These are phyloP conservation scores for Onychomys leucogaster DNA, from an alignment of 2,797 vertebrate species.

Conservation along the genomic window DNA sequence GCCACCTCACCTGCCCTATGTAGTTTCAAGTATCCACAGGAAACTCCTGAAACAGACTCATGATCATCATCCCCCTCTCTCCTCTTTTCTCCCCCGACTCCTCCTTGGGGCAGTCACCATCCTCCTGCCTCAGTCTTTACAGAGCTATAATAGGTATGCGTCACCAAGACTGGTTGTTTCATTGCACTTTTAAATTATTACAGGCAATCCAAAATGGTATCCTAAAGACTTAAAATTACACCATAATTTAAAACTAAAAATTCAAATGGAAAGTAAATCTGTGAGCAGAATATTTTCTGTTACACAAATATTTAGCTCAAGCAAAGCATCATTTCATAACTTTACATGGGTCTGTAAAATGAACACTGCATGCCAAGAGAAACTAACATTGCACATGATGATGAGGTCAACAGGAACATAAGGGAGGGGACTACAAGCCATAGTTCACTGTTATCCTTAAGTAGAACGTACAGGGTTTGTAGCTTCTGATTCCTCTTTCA, in stretches of 20 bases:
- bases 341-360: conserved; percentile 29
- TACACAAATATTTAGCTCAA: conserved; percentile 59
- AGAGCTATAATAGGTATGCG: neutral
- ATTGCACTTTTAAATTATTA: conserved; percentile 47
- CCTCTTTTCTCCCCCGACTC: no score
- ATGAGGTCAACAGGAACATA: conserved; percentile 13
- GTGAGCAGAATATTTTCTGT: neutral
- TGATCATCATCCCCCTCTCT: neutral
- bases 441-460: conserved; percentile 3
- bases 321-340: neutral
- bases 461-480: neutral
- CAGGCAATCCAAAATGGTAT: neutral
- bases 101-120: neutral
- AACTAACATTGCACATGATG: conserved; percentile 1
- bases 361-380: neutral
- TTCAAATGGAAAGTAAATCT: conserved; percentile 11
- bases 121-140: neutral
- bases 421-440: neutral
- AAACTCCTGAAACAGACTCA: neutral
- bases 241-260: neutral
- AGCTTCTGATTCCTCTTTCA: neutral
- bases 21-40: neutral
- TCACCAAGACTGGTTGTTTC: neutral
- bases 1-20: no score
- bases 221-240: neutral